Conservation (phyloP, 1,140 invertebrate species). For the Ceratina australensis region DNA sequence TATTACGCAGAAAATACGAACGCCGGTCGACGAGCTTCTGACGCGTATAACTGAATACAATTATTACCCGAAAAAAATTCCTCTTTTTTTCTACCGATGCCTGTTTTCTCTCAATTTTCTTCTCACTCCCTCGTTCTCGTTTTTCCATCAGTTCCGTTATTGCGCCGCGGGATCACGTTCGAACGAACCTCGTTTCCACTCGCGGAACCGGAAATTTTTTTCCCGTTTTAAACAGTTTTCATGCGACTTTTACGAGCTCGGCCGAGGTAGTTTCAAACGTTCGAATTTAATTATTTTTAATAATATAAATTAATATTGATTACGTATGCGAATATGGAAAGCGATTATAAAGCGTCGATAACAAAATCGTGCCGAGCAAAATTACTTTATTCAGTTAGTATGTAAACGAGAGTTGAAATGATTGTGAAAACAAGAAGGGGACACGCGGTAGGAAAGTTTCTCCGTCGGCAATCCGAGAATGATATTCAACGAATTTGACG, state of each 20-base stretch:
- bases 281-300: no score
- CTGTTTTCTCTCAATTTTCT: neutral
- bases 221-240: neutral
- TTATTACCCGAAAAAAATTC: constrained; percentile 23
- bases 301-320: no score
- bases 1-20: constrained; percentile 3
- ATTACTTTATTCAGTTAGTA: no score
- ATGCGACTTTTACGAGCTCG: neutral
- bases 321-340: no score
- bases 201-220: neutral
- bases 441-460: no score
- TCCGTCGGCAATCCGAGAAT: neutral
- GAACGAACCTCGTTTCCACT: neutral
- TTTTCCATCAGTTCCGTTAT: neutral
- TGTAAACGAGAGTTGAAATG: no score
- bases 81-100: no score
- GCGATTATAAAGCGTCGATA: no score
- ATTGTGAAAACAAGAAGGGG: no score
- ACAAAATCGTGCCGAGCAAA: no score
- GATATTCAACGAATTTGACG: constrained; percentile 35
- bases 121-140: neutral
- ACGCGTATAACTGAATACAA: constrained; percentile 15
- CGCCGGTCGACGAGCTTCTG: neutral
- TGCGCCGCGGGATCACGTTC: neutral
- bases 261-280: no score